Evolutionary conservation across 2,113 vertebrate species (phyloP), one percentile per base, ranked within the genome.

Genomic region (Pavo muticus): DNA sequence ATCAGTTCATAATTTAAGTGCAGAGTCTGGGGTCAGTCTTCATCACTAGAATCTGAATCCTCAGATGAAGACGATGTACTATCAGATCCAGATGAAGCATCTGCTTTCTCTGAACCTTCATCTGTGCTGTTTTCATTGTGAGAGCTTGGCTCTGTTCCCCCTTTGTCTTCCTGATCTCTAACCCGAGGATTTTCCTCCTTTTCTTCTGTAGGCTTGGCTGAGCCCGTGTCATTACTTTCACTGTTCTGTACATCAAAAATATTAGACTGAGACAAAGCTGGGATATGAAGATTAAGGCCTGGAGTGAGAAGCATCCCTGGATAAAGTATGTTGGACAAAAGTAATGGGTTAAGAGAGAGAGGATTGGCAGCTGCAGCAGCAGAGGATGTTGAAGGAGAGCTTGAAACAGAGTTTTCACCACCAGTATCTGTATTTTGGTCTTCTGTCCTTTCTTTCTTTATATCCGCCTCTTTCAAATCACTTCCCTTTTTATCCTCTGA

Each of bases 291-390:
- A 98, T 99, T 99, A 99, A 99, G 99, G 99, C 99, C 99, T 99
- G 99, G 99, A 98, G 99, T 99, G 98, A 99, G 99, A 98, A 99
- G 99, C 99, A 99, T 99, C 98, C 99, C 99, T 99, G 99, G 99
- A 97, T 99, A 99, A 98, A 99, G 98, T 98, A 99, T 99, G 97
- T 99, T 99, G 97, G 99, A 99, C 94, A 99, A 98, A 96, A 99
- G 98, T 91, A 99, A 98, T 87, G 99, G 99, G 98, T 99, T 99
- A 97, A 99, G 98, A 97, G 99, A 98, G 94, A 99, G 97, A 19
- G 98, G 96, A 97, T 97, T 98, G 96, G 98, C 97, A 93, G 98
- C 97, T 93, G 98, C 98, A 92, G 98, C 95, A 54, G 98, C 94
- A 65, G 98, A 98, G 78, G 98, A 98, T 29, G 98, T 98, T 10